Base-by-base conservation (phyloP, 2,113 vertebrate genomes). In the Todiramphus saurophagus region DNA sequence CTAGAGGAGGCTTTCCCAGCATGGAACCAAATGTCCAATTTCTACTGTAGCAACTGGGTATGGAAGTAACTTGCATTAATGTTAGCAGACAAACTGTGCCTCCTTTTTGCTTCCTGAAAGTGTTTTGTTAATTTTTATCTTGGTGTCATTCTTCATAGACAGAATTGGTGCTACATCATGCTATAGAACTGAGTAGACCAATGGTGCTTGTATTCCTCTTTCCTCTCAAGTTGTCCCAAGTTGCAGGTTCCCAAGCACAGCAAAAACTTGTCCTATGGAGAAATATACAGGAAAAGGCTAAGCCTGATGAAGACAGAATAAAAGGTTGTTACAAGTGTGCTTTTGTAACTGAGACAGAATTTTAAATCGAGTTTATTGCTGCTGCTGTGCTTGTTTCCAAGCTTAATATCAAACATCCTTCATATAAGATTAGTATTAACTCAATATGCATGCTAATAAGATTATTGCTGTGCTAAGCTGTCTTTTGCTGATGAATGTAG, bases 161-260 rank as follows among this genome's bases (percentile, higher is more conserved):
- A 68, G 82, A 89, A 41, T 19, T 89, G 56, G 73, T 95, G 67
- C 53, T 69, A 6, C 50, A 56, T 33, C 15, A 7, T 62, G 75
- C 90, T 58, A 56, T 63, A 79, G 84, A 94, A 93, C 83, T 77
- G 63, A 96, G 70, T 90, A 68, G 68, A 83, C 86, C 91, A 62
- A 66, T 30, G 55, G 70, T 70, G 83, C 80, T 90, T 16, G 67
- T 86, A 75, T 76, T 93, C 86, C 37, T 96, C 74, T 87, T 78
- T 85, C 81, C 60, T 86, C 72, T 88, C 11, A 23, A 77, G 74
- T 92, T 97, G 43, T 91, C 74, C 25, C 81, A 95, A 96, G 89
- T 92, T 92, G 80, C 48, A 63, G 44, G 56, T 12, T 58, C 48
- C 14, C 18, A 20, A 58, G 77, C 75, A 85, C 27, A 68, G 78